Percentiles rank a stretch among this genome's conserved stretches.
Evolutionary conservation across 2,113 vertebrate species (phyloP).

Genomic region (Alethe diademata): DNA sequence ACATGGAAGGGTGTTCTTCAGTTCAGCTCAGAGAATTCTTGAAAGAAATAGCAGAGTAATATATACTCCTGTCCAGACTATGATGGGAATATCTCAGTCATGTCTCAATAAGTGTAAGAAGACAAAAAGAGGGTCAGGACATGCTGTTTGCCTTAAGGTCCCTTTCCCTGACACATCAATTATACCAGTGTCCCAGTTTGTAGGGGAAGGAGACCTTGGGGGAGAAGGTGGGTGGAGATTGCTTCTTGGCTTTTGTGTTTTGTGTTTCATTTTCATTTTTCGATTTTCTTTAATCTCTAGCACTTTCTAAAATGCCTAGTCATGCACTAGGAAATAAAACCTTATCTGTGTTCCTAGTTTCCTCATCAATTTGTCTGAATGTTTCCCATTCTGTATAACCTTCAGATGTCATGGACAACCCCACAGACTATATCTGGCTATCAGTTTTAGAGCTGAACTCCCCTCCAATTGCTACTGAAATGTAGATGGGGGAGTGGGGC

Average conservation of each 20-base stretch:
- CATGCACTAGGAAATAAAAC: background rate
- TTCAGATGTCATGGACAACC: background rate
- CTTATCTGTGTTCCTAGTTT: background rate
- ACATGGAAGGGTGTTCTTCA: background rate
- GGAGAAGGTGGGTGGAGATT: background rate
- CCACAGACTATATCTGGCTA: background rate
- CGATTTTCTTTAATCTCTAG: background rate
- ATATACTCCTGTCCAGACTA: background rate
- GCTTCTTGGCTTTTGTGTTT: accelerated
- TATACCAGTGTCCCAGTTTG: background rate
- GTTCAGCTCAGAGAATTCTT: background rate
- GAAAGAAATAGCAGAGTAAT: background rate
- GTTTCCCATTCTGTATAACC: background rate
- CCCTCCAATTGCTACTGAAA: background rate
- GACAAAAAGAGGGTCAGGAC: background rate
- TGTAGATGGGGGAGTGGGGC: background rate
- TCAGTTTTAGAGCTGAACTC: background rate
- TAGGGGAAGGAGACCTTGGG: background rate
- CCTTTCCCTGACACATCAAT: background rate
- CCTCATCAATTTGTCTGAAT: background rate
- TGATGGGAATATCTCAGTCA: background rate
- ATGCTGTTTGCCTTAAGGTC: background rate
- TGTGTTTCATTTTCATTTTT: too few relatives aligned
- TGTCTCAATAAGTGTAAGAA: background rate
- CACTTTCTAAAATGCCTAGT: background rate